Evolutionary conservation across 1,140 invertebrate species (phyloP).

Genomic region (Orius laevigatus): DNA sequence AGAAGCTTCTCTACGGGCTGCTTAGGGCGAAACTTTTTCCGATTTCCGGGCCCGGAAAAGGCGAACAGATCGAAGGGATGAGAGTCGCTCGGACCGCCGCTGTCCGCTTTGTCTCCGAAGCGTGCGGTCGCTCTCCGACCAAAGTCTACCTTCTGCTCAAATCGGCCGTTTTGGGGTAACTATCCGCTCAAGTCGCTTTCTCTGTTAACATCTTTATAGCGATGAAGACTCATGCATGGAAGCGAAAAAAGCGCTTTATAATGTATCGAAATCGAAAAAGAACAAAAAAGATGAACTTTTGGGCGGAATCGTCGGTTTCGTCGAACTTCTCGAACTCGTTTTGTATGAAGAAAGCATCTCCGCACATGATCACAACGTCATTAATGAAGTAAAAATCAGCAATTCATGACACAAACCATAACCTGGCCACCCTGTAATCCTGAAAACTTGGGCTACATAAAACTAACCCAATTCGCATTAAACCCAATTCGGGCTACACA

Average conservation of each 20-base stretch:
- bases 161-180: constrained; percentile 4
- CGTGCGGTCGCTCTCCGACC: neutral
- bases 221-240: constrained; percentile 62
- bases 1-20: constrained; percentile 10
- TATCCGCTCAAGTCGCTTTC: neutral
- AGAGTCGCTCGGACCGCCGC: constrained; percentile 5
- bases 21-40: constrained; percentile 1
- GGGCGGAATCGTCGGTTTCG: constrained; percentile 25
- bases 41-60: constrained; percentile 2
- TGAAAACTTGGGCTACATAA: no score
- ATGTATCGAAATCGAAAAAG: constrained; percentile 24
- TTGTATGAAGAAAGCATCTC: constrained; percentile 39
- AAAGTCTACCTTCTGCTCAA: constrained; percentile 11
- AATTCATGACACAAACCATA: no score
- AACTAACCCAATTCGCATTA: no score
- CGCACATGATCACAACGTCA: neutral
- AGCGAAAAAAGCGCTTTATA: constrained; percentile 52
- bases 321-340: constrained; percentile 42
- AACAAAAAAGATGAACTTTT: constrained; percentile 30
- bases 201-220: constrained; percentile 26
- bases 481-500: no score
- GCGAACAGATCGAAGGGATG: constrained; percentile 6
- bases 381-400: constrained; percentile 7
- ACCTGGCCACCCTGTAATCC: no score
- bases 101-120: constrained; percentile 2